A percentile compares a stretch with the other conserved stretches of the same genome.
Conservation (phyloP, 1,140 invertebrate genomes). For the Brachionus manjavacas region DNA sequence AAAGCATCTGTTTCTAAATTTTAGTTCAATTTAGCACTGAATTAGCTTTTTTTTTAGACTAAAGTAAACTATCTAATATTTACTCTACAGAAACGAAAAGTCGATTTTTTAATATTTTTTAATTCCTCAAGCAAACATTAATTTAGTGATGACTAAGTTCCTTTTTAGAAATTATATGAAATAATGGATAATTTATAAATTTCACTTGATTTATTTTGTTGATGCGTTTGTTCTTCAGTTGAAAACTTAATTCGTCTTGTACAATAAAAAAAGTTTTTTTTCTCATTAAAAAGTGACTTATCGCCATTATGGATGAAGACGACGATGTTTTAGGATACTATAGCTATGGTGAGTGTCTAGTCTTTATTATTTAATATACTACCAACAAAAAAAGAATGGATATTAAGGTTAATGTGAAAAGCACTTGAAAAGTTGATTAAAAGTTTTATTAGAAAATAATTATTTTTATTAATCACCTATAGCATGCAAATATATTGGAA, state of each 20-base stretch:
- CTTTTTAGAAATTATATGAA: neutral
- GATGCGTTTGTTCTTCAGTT: neutral
- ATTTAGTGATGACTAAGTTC: neutral
- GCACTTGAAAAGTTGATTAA: neutral
- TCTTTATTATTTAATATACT: neutral
- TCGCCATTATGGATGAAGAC: neutral
- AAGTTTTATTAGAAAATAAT: neutral
- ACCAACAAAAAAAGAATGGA: neutral
- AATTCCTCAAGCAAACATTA: slow-evolving; percentile 7
- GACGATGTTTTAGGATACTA: slow-evolving; percentile 33
- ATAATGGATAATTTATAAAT: neutral
- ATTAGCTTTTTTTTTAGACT: neutral
- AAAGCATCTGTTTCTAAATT: neutral
- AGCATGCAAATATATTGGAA: neutral
- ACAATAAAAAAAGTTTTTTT: neutral
- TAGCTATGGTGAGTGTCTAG: slow-evolving; percentile 18
- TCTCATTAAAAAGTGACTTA: neutral
- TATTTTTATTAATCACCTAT: neutral
- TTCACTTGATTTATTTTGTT: neutral
- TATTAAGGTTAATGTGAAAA: neutral
- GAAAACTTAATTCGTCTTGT: neutral
- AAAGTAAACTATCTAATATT: neutral
- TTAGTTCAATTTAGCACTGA: neutral
- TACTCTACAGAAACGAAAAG: neutral
- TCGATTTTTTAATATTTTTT: neutral